These are phyloP conservation scores for Sternarchorhynchus goeldii DNA, from an alignment of 2,797 vertebrate genomes.

Conservation along the genomic window DNA sequence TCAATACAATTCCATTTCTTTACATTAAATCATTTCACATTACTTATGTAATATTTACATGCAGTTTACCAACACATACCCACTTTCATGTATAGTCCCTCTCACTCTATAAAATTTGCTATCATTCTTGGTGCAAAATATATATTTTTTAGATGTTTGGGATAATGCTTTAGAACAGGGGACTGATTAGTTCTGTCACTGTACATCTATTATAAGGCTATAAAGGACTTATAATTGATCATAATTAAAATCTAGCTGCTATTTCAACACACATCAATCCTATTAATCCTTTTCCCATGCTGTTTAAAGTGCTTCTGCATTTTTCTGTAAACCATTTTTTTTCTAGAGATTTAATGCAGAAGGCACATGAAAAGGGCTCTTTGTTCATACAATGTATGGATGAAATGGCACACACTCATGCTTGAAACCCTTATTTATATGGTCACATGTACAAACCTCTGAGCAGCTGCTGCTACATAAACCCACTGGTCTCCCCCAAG, in stretches of 20 bases:
- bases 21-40: constrained; percentile 32
- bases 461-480: constrained; percentile 72
- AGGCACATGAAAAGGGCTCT: constrained; percentile 70
- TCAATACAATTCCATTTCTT: constrained; percentile 13
- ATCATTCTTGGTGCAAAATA: constrained; percentile 64
- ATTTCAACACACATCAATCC: constrained; percentile 35
- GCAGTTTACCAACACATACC: constrained; percentile 29
- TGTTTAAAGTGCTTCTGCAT: constrained; percentile 37
- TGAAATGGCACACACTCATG: constrained; percentile 15
- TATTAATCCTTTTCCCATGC: background rate
- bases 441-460: constrained; percentile 36
- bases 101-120: constrained; percentile 59
- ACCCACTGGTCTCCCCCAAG: constrained; percentile 38
- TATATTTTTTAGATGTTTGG: constrained; percentile 38
- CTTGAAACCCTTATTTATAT: constrained; percentile 14
- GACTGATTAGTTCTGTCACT: constrained; percentile 20
- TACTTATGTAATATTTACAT: constrained; percentile 41
- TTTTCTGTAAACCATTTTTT: constrained; percentile 41
- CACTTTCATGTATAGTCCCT: constrained; percentile 5
- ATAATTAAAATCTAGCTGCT: constrained; percentile 50
- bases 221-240: constrained; percentile 22
- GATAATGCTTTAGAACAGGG: constrained; percentile 37
- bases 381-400: constrained; percentile 25
- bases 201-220: constrained; percentile 43
- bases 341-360: constrained; percentile 48